Conservation (phyloP, 2,113 vertebrate genomes). For the Scortum barcoo region DNA sequence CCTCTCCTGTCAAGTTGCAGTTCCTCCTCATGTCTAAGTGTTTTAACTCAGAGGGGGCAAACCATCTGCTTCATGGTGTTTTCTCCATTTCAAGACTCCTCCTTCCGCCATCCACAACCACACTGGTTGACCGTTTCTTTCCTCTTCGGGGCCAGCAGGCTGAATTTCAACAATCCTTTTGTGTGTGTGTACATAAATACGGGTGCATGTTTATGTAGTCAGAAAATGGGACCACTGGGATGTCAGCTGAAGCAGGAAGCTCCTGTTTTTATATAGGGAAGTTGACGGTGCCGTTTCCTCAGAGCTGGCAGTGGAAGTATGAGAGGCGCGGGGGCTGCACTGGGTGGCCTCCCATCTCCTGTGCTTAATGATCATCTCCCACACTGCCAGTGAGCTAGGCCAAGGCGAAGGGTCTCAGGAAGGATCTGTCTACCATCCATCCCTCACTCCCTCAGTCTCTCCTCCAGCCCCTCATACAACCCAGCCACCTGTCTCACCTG, state of each 20-base stretch:
- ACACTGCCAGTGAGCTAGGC: slow-evolving; percentile 14
- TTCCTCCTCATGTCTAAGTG: not conserved
- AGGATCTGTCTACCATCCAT: slow-evolving; percentile 28
- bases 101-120: not conserved
- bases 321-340: slow-evolving; percentile 2
- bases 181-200: not conserved
- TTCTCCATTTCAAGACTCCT: slow-evolving; percentile 11
- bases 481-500: slow-evolving; percentile 64
- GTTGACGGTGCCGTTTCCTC: slow-evolving; percentile 55
- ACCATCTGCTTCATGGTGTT: slow-evolving; percentile 26
- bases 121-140: slow-evolving; percentile 15
- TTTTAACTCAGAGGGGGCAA: slow-evolving; percentile 8
- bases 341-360: slow-evolving; percentile 62
- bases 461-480: not conserved
- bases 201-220: not conserved
- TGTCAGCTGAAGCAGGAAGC: slow-evolving; percentile 57
- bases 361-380: slow-evolving; percentile 66
- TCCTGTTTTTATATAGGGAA: slow-evolving; percentile 54
- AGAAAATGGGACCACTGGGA: slow-evolving; percentile 29
- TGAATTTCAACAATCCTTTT: not conserved
- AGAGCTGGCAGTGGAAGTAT: slow-evolving; percentile 34
- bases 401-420: slow-evolving; percentile 39
- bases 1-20: not conserved
- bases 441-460: too few relatives aligned
- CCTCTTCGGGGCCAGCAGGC: not conserved